Evolutionary conservation across 2,797 vertebrate genomes (phyloP).

Genomic region (Sebastiscus tertius): DNA sequence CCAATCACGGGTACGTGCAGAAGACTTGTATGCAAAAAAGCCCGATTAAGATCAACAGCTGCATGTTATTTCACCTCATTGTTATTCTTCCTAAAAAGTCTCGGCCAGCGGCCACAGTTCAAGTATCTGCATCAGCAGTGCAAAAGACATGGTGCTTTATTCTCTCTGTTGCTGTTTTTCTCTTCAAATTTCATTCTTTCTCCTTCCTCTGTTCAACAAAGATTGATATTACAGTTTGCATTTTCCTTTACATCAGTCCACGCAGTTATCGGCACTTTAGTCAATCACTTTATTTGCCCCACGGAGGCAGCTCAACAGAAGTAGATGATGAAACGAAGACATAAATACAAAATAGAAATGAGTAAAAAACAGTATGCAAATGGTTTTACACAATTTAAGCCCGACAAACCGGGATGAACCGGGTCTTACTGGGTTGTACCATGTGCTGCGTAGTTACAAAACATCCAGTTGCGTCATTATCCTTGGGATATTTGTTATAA

Average conservation of each 20-base stretch:
- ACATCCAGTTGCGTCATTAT: no score
- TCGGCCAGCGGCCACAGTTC: background rate
- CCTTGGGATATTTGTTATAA: no score
- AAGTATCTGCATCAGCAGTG: background rate
- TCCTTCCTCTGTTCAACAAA: background rate
- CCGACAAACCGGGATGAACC: no score
- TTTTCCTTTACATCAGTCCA: background rate
- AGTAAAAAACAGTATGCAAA: background rate
- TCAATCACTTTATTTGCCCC: background rate
- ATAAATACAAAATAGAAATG: background rate
- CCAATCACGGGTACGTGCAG: slow-evolving; percentile 8
- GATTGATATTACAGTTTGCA: background rate
- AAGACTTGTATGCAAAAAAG: slow-evolving; percentile 1
- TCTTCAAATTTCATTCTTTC: background rate
- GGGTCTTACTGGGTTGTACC: no score
- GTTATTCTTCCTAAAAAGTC: slow-evolving; percentile 3
- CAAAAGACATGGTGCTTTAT: background rate
- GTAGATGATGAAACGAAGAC: background rate
- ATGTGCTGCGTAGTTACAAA: no score
- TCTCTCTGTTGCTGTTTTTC: background rate
- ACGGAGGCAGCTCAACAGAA: background rate
- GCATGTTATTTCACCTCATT: slow-evolving; percentile 34
- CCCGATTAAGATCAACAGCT: slow-evolving; percentile 49
- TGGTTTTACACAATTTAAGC: background rate
- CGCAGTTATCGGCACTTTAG: background rate